Percentiles rank a stretch among this genome's conserved stretches.
phyloP scores from a whole-genome alignment of 2,888 invertebrate genomes.

The Ochropleura leucogaster region DNA sequence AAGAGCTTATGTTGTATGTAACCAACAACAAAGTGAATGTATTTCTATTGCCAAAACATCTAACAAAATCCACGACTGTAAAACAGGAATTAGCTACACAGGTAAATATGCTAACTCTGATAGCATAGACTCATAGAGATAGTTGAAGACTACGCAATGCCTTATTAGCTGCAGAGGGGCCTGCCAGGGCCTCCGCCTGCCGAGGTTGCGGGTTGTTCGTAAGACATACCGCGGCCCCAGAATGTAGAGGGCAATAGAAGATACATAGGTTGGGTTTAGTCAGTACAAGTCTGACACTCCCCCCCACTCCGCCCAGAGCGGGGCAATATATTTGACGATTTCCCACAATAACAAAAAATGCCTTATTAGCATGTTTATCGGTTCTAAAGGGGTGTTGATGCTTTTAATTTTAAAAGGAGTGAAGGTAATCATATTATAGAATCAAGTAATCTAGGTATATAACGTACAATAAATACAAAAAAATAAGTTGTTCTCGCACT shows the following conservation, averaged over 20 bases:
- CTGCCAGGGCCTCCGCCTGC: too few species aligned
- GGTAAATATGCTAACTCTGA: neutral
- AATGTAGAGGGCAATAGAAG: too few species aligned
- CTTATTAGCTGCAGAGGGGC: neutral
- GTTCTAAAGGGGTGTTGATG: neutral
- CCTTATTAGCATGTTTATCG: neutral
- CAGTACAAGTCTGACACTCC: too few species aligned
- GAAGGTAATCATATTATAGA: neutral
- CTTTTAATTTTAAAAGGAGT: neutral
- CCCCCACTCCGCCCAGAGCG: too few species aligned
- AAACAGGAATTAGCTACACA: neutral
- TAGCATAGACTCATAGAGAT: neutral
- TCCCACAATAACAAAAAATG: too few species aligned
- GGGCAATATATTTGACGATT: too few species aligned
- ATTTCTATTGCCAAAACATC: neutral
- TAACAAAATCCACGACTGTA: neutral
- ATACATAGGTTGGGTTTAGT: too few species aligned
- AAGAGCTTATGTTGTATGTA: neutral
- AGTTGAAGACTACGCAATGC: neutral
- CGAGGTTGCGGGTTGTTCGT: too few species aligned
- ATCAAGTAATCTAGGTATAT: neutral
- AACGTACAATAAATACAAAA: neutral
- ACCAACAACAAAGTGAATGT: slow-evolving; percentile 4
- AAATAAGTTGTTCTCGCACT: neutral
- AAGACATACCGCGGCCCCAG: too few species aligned